Conservation (phyloP, 2,797 vertebrate genomes). For the Allobates femoralis region DNA sequence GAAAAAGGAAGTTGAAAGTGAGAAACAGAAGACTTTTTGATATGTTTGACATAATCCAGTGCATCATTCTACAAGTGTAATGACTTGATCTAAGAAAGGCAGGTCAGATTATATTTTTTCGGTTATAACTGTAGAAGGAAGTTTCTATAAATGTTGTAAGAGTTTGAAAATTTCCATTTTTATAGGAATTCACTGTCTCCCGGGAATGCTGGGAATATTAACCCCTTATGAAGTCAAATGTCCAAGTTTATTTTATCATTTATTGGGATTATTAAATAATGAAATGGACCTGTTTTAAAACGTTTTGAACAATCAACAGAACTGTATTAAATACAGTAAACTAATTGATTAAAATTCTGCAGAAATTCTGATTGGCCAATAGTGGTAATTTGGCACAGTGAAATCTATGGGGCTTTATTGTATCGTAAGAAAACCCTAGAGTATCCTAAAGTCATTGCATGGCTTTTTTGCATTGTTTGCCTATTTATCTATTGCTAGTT, state of each 20-base stretch:
- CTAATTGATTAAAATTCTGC: not conserved
- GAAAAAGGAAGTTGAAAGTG: conserved; percentile 31
- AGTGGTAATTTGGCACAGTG: not conserved
- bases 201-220: not conserved
- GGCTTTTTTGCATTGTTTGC: no score
- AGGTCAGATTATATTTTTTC: conserved; percentile 33
- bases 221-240: not conserved
- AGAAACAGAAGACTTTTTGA: conserved; percentile 43
- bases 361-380: not conserved
- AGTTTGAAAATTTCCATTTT: conserved; percentile 7
- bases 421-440: not conserved
- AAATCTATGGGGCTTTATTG: not conserved
- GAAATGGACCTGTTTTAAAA: not conserved
- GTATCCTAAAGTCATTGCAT: no score
- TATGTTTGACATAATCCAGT: conserved; percentile 52
- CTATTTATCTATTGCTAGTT: no score
- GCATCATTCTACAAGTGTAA: conserved; percentile 47
- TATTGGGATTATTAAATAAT: not conserved
- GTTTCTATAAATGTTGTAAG: conserved; percentile 24
- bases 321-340: not conserved
- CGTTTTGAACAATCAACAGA: not conserved
- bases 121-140: conserved; percentile 1
- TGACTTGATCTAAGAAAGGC: conserved; percentile 43
- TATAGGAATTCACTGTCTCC: not conserved
- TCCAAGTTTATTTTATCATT: not conserved